These are phyloP conservation scores for Rhagologus leucostigma DNA, from an alignment of 2,113 vertebrate genomes.

Conservation along the genomic window DNA sequence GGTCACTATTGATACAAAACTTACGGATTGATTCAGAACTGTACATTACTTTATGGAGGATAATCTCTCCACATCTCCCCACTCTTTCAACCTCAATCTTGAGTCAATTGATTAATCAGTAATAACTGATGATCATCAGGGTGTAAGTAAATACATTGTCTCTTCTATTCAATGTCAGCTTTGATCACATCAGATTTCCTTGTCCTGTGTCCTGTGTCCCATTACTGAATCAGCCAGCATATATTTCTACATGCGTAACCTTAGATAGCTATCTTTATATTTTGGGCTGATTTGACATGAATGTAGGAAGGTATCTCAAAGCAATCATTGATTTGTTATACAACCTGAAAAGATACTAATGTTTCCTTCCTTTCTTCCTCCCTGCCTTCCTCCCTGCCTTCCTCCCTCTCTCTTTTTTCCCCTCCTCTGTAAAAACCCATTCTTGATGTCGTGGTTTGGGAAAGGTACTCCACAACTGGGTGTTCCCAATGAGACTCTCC, in stretches of 20 bases:
- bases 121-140: slow-evolving; percentile 21
- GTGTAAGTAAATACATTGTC: background rate
- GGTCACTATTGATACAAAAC: background rate
- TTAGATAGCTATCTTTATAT: background rate
- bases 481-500: background rate
- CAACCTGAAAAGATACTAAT: too few species aligned
- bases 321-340: too few species aligned
- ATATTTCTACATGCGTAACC: background rate
- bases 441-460: background rate
- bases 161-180: background rate
- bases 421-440: background rate
- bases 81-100: background rate
- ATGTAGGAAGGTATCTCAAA: background rate
- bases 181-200: slow-evolving; percentile 4
- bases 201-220: background rate
- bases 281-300: background rate
- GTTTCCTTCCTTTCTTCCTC: background rate
- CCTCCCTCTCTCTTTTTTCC: too few species aligned
- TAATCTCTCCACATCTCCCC: background rate
- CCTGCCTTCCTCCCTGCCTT: too few species aligned
- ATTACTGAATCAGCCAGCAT: background rate
- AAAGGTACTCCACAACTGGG: background rate
- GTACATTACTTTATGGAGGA: background rate
- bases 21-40: background rate
- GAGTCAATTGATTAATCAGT: slow-evolving; percentile 2